Percentiles rank a stretch among this genome's conserved stretches.
Conservation (phyloP, 53 echinoderm and acorn worm genomes). For the Zoroaster sp. region DNA sequence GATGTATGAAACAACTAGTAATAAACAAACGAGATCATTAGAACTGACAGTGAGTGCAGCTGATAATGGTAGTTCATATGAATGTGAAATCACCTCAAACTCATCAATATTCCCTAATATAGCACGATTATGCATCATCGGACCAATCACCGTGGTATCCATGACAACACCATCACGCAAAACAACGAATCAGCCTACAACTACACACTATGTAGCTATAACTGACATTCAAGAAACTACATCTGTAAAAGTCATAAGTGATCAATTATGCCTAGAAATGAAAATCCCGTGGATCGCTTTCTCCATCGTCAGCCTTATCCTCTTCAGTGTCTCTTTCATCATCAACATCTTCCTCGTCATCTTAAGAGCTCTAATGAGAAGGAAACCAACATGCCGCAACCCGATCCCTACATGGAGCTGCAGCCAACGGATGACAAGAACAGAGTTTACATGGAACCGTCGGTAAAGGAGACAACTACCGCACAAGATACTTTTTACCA, state of each 20-base stretch:
- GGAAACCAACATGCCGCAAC: background rate
- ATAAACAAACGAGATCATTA: background rate
- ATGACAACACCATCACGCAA: background rate
- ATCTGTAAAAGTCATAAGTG: background rate
- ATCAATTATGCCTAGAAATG: background rate
- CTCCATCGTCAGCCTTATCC: background rate
- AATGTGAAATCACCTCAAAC: slow-evolving; percentile 25
- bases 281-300: background rate
- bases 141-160: background rate
- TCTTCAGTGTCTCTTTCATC: background rate
- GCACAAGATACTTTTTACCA: background rate
- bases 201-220: background rate
- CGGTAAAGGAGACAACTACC: background rate
- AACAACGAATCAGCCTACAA: background rate
- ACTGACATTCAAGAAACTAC: background rate
- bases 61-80: background rate
- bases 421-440: background rate
- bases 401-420: background rate
- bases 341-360: background rate
- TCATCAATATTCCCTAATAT: background rate
- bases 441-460: background rate
- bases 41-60: background rate
- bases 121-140: background rate
- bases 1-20: background rate
- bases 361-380: background rate